phyloP scores from a whole-genome alignment of 2,888 invertebrate species.

The Tetanocera ferruginea region DNA sequence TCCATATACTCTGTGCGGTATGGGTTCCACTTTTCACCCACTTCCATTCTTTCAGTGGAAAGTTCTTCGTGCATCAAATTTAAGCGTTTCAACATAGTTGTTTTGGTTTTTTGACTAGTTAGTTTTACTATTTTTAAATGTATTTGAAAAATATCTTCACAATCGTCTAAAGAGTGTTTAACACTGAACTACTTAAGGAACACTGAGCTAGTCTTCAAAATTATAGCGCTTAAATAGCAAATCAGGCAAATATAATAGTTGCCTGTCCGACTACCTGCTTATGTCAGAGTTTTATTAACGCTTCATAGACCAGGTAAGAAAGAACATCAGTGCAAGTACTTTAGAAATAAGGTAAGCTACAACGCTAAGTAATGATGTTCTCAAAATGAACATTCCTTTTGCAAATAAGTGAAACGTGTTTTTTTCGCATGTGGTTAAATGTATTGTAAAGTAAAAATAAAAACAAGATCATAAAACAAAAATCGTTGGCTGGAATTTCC shows the following conservation, averaged over 20 bases:
- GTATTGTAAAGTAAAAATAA: no score
- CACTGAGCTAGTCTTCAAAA: slow-evolving; percentile 48
- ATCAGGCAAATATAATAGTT: no score
- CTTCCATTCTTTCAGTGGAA: slow-evolving; percentile 57
- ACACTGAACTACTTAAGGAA: slow-evolving; percentile 53
- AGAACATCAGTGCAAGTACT: no score
- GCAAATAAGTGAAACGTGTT: no score
- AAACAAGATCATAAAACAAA: not conserved
- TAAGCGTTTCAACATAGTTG: slow-evolving; percentile 54
- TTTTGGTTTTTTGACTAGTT: not conserved
- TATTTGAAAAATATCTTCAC: not conserved
- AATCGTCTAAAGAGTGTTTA: slow-evolving; percentile 46
- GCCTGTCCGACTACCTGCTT: no score
- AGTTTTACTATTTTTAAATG: not conserved
- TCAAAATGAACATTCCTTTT: no score
- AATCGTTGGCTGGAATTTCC: not conserved
- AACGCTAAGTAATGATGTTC: no score
- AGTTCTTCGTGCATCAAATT: slow-evolving; percentile 56
- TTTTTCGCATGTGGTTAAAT: no score
- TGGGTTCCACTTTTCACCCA: slow-evolving; percentile 55
- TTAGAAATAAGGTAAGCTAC: no score
- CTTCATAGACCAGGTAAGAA: no score
- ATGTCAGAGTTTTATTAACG: no score
- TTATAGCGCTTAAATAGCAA: no score
- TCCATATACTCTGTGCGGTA: slow-evolving; percentile 28